Evolutionary conservation across 2,888 invertebrate species (phyloP), one percentile per base, ranked within the genome.

Genomic region (Drosophila macrospina): DNA sequence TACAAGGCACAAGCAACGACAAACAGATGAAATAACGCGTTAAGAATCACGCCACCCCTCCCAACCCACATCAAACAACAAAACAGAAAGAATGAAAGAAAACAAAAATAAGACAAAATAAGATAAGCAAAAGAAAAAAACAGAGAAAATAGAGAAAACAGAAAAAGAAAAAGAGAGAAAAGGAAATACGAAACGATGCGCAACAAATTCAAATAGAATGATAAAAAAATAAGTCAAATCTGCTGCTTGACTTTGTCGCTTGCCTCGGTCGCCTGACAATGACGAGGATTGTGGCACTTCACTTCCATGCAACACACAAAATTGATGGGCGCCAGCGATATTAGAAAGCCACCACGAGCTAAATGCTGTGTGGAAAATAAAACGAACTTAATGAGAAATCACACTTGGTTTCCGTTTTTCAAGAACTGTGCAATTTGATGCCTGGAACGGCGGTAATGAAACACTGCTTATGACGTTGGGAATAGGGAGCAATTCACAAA

Each of bases 141-240:
- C 15, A n/a, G n/a, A n/a, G n/a, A 36, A 69, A 52, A 6, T 28
- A 56, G n/a, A 11, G 32, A 62, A 64, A 47, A 10, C n/a, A 24
- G 11, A 13, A 7, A 36, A 28, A 0, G 28, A 28, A 7, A n/a
- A 26, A 30, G 32, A 16, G 5, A 39, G 30, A 44, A 44, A 72
- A 76, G 63, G 63, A 78, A 75, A 78, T 73, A 26, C 63, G 78
- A 78, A 74, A 72, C 67, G 82, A 87, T 68, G 86, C 84, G 86
- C 84, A 88, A 88, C 88, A 82, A 87, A 82, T 85, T 87, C 75
- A 82, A 82, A 88, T 85, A 70, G 70, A 75, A 73, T 69, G 75
- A 73, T 78, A 73, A 72, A 71, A 71, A 74, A 20, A 20, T 20
- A 20, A 80, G 60, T 80, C 86, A 76, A 80, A 82, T 82, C 70